These are phyloP conservation scores for Todiramphus chloris DNA, from an alignment of 2,113 vertebrate genomes.

Conservation along the genomic window DNA sequence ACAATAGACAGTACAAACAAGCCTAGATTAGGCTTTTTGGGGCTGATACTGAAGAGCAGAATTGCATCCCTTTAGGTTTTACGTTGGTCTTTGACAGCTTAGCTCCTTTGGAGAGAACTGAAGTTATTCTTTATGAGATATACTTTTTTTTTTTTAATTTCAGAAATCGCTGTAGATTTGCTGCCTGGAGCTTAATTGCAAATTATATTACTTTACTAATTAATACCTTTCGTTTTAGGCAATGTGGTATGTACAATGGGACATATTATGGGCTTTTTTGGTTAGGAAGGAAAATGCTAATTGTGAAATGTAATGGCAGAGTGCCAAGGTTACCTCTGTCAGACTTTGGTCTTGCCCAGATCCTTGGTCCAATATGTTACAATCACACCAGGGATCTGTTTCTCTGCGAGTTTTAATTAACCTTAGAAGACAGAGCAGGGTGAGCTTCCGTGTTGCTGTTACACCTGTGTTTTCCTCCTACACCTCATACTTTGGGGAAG, in stretches of 20 bases:
- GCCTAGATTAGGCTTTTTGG: background rate
- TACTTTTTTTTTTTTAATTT: background rate
- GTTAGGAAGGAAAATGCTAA: background rate
- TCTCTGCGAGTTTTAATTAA: constrained; percentile 57
- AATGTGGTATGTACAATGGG: background rate
- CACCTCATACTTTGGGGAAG: background rate
- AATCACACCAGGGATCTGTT: constrained; percentile 1
- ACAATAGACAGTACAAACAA: background rate
- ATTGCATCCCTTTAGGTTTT: background rate
- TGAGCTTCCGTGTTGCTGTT: background rate
- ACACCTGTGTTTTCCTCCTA: background rate
- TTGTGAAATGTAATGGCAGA: background rate
- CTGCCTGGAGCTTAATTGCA: constrained; percentile 37
- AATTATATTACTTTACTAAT: constrained; percentile 28
- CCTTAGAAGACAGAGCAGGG: constrained; percentile 13
- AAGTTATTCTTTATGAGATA: background rate
- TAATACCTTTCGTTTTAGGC: constrained; percentile 16
- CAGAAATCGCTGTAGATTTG: background rate
- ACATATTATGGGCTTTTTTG: background rate
- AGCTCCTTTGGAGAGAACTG: background rate
- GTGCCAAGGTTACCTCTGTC: constrained; percentile 29
- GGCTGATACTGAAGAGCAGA: background rate
- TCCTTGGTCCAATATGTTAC: background rate
- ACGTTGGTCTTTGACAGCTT: background rate
- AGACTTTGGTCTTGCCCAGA: constrained; percentile 6